These are phyloP conservation scores for Nipponacmea schrenckii DNA, from an alignment of 2,888 invertebrate genomes.

Conservation along the genomic window DNA sequence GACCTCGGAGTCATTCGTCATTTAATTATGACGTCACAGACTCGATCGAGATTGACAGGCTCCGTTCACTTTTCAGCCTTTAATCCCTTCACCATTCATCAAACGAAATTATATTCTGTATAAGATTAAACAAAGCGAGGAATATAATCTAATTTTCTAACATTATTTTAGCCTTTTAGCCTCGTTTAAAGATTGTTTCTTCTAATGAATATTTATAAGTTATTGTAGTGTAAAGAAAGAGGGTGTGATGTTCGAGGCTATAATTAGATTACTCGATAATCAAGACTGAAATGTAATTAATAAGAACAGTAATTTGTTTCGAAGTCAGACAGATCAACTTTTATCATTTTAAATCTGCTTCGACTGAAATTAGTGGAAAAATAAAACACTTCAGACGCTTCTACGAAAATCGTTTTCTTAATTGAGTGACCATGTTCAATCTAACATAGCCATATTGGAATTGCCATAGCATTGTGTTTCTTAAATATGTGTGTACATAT, in stretches of 20 bases:
- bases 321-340: not conserved
- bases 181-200: not conserved
- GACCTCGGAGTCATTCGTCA: not conserved
- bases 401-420: no score
- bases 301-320: not conserved
- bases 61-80: conserved; percentile 6
- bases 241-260: not conserved
- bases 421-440: no score
- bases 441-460: no score
- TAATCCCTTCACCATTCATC: not conserved
- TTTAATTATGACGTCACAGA: conserved; percentile 8
- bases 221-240: not conserved
- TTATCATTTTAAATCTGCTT: not conserved
- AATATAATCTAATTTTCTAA: conserved; percentile 1
- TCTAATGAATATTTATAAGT: not conserved
- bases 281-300: not conserved
- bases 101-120: not conserved
- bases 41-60: not conserved
- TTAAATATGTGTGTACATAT: no score
- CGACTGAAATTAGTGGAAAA: not conserved
- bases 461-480: no score
- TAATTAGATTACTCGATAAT: not conserved
- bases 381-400: not conserved
- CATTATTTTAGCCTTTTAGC: not conserved
- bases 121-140: conserved; percentile 4